Evolutionary conservation across 2,113 vertebrate genomes (phyloP).

Genomic region (Catharus minimus): DNA sequence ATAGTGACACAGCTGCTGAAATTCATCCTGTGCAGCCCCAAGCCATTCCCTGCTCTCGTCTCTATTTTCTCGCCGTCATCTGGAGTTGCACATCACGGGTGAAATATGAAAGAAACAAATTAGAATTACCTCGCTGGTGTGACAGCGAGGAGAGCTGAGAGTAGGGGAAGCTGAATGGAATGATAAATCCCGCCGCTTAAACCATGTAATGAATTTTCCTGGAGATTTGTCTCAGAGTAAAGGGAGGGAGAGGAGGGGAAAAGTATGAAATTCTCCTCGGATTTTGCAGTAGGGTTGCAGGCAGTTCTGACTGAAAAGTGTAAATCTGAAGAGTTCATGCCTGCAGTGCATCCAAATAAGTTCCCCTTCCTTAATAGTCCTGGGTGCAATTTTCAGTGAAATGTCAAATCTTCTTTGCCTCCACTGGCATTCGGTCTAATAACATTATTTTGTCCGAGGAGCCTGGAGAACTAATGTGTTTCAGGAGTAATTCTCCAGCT

Average conservation of each 20-base stretch:
- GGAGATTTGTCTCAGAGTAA: slow-evolving; percentile 66
- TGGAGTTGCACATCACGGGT: background rate
- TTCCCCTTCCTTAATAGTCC: slow-evolving; percentile 16
- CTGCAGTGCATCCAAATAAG: slow-evolving; percentile 33
- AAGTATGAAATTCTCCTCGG: background rate
- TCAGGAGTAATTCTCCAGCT: slow-evolving; percentile 20
- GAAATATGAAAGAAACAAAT: slow-evolving; percentile 49
- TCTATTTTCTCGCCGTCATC: slow-evolving; percentile 13
- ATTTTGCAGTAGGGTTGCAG: background rate
- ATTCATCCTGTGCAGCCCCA: rapidly evolving
- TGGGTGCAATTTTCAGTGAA: slow-evolving; percentile 25
- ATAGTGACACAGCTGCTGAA: background rate
- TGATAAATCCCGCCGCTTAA: slow-evolving; percentile 39
- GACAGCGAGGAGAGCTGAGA: background rate
- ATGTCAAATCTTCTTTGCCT: slow-evolving; percentile 38
- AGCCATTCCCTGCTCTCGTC: background rate
- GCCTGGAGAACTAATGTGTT: slow-evolving; percentile 13
- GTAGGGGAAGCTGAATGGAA: background rate
- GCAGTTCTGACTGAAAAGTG: slow-evolving; percentile 11
- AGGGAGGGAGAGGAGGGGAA: background rate
- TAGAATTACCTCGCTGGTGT: slow-evolving; percentile 3
- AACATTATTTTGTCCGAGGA: slow-evolving; percentile 47
- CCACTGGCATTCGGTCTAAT: background rate
- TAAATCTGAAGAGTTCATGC: background rate
- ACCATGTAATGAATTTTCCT: slow-evolving; percentile 39